Conservation (phyloP, 2,888 invertebrate genomes). For the Agonopterix subpropinquella region DNA sequence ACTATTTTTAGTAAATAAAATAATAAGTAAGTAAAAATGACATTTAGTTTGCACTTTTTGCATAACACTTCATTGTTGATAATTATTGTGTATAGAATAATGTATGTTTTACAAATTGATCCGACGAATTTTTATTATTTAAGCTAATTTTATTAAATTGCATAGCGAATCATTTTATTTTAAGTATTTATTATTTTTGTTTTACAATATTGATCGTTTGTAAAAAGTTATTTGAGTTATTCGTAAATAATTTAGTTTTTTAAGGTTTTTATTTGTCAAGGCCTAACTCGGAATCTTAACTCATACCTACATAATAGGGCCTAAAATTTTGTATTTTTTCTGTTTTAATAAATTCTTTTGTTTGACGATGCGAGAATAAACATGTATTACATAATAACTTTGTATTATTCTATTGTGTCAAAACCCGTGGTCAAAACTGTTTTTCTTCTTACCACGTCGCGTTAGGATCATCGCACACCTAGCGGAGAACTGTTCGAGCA, state of each 20-base stretch:
- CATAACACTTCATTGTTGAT: conserved; percentile 66
- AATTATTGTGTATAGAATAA: conserved; percentile 54
- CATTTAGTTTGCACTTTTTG: conserved; percentile 64
- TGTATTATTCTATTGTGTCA: conserved; percentile 11
- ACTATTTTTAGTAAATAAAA: conserved; percentile 2
- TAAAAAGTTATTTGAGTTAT: conserved; percentile 20
- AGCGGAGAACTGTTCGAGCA: too few species aligned
- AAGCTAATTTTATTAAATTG: conserved; percentile 21
- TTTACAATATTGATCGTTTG: conserved; percentile 29
- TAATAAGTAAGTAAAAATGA: conserved; percentile 8
- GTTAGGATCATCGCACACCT: too few species aligned
- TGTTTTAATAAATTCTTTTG: conserved; percentile 22
- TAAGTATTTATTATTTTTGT: conserved; percentile 14
- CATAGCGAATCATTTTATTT: conserved; percentile 18
- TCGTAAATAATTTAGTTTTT: conserved; percentile 13
- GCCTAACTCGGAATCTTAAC: conserved; percentile 29
- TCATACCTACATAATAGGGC: conserved; percentile 25
- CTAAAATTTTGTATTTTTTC: conserved; percentile 29
- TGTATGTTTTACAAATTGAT: conserved; percentile 54
- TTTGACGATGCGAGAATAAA: conserved; percentile 67
- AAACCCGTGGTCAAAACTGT: too few species aligned
- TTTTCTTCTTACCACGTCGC: too few species aligned
- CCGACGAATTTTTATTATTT: conserved; percentile 25
- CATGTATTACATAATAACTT: conserved; percentile 44
- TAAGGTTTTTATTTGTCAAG: conserved; percentile 21